Evolutionary conservation across 23 tunicate species (phyloP), one percentile per base, ranked within the genome.

Genomic region (Ascidia mentula): DNA sequence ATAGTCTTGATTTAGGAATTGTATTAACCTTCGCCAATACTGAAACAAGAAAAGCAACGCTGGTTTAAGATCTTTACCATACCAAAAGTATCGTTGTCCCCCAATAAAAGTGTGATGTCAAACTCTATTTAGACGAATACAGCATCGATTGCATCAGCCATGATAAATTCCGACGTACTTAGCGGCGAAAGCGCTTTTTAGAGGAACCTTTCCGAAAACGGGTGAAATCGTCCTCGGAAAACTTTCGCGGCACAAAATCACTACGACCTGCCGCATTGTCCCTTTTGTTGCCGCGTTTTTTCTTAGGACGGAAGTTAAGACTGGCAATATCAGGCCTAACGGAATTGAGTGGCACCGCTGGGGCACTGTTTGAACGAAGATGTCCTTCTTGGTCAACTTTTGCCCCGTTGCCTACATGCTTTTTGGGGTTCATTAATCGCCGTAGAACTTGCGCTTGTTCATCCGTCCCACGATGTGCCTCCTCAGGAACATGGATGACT

Each of bases 371-470:
- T 45, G 78, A 74, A 28, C 28, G 37, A 28, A 20, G 34, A 22
- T 31, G 46, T 36, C 20, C 37, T 39, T 6, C 53, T 15, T 8
- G 35, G 20, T 65, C 28, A 17, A 8, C 46, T 12, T 42, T 3
- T 5, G 65, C 13, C 65, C 65, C 13, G 24, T 53, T 53, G 4
- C 33, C 37, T 53, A 28, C 65, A 53, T 53, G 65, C 40, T 80
- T 70, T 65, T 72, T 73, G 4, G 53, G 31, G 45, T 69, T 61
- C 72, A 82, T 73, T 42, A 86, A 69, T 31, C 69, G 26, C 60
- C 74, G 69, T 9, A 86, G 38, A 26, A 86, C 84, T 60, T 79
- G 90, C 8, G 74, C 80, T 73, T 86, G 90, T 6, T 72, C 79
- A 24, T 73, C 60, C 28, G 90, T 86, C 38, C 34, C 82, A 7